These are phyloP conservation scores for Ormyrus nitidulus DNA, from an alignment of 2,888 invertebrate species.

Conservation along the genomic window DNA sequence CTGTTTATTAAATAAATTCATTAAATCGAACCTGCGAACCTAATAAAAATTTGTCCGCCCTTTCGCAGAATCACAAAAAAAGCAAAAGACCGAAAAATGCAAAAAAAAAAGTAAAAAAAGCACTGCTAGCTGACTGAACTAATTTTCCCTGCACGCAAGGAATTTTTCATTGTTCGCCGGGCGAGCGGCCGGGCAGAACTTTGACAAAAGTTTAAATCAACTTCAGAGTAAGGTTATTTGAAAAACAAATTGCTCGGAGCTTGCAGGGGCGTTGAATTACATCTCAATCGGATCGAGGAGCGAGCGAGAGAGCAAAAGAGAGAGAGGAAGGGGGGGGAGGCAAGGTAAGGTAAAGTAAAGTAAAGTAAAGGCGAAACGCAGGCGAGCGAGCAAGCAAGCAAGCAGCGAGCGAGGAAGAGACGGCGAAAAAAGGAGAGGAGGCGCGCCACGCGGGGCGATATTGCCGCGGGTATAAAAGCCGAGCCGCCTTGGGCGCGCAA, in stretches of 20 bases:
- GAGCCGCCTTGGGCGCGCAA: conserved; percentile 29
- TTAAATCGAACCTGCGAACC: not conserved
- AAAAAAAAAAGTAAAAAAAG: not conserved
- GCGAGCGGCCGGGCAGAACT: conserved; percentile 29
- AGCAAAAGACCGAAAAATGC: not conserved
- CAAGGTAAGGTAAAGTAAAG: conserved; percentile 39
- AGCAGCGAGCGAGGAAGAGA: conserved; percentile 10
- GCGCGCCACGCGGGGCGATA: conserved; percentile 45
- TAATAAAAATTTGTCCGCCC: not conserved
- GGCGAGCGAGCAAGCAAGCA: not conserved
- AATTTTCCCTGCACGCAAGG: conserved; percentile 47
- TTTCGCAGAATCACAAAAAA: not conserved
- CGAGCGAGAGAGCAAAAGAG: conserved; percentile 39
- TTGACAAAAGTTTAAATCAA: conserved; percentile 58
- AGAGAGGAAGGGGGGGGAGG: conserved; percentile 51
- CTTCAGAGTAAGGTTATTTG: conserved; percentile 55
- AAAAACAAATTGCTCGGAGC: conserved; percentile 57
- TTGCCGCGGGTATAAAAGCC: conserved; percentile 58
- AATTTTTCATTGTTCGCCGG: conserved; percentile 54
- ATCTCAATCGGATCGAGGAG: conserved; percentile 58
- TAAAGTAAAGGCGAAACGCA: conserved; percentile 44
- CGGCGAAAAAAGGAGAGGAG: conserved; percentile 21
- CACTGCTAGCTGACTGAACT: conserved; percentile 40
- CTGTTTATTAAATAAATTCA: not conserved
- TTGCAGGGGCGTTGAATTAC: conserved; percentile 57